These are phyloP conservation scores for Pardosa pseudoannulata DNA, from an alignment of 2,888 invertebrate species.

Conservation along the genomic window DNA sequence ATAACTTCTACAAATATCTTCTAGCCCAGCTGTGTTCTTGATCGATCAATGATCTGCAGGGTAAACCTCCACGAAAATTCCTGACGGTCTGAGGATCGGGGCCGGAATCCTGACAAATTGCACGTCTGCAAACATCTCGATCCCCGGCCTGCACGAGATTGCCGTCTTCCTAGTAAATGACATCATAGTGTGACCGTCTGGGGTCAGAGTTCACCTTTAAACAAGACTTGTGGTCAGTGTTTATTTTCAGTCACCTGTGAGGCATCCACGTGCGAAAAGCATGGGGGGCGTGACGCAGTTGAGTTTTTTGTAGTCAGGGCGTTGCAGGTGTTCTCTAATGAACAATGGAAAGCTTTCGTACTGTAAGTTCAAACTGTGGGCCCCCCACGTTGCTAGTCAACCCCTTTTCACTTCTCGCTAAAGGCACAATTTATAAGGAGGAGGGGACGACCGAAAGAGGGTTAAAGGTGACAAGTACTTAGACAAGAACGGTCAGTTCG, in stretches of 20 bases:
- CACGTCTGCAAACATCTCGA: slow-evolving; percentile 49
- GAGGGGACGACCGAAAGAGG: slow-evolving; percentile 33
- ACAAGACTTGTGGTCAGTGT: slow-evolving; percentile 70
- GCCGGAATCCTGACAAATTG: slow-evolving; percentile 69
- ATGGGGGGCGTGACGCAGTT: slow-evolving; percentile 45
- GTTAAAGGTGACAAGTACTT: slow-evolving; percentile 59
- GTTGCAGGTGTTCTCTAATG: slow-evolving; percentile 57
- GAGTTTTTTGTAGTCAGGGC: slow-evolving; percentile 36
- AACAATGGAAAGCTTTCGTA: slow-evolving; percentile 33
- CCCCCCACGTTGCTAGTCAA: slow-evolving; percentile 59
- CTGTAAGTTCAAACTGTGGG: not conserved
- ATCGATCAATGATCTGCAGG: slow-evolving; percentile 48
- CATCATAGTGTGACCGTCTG: slow-evolving; percentile 51
- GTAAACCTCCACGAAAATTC: slow-evolving; percentile 45
- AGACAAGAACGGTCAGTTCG: slow-evolving; percentile 28
- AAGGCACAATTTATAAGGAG: slow-evolving; percentile 28
- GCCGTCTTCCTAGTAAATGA: slow-evolving; percentile 32
- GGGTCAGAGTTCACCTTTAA: slow-evolving; percentile 38
- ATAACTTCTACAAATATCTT: slow-evolving; percentile 55
- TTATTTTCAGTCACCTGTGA: slow-evolving; percentile 63
- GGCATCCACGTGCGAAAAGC: slow-evolving; percentile 37
- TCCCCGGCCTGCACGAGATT: slow-evolving; percentile 8
- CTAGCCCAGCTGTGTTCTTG: slow-evolving; percentile 46
- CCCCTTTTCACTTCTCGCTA: slow-evolving; percentile 29
- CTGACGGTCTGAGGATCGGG: slow-evolving; percentile 15